Base-by-base conservation (phyloP, 1,140 invertebrate genomes). In the Tetranychus urticae region DNA sequence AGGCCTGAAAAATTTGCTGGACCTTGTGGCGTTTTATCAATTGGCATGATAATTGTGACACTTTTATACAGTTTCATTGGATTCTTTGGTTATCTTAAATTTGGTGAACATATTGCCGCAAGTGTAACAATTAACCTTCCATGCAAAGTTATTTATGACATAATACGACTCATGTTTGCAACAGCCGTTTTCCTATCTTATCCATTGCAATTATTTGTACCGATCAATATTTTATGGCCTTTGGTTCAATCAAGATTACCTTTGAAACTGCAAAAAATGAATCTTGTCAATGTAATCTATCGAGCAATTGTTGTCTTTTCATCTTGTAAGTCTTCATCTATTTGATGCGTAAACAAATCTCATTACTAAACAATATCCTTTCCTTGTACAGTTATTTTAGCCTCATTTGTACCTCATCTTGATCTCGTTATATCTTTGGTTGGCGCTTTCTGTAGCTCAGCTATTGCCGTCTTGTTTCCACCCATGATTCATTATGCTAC, bases 81-180 rank as follows among this genome's bases (percentile, higher is more conserved):
- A 54, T 90, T 89, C 72, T 90, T 86, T 74, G 88, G 87, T n/a
- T 90, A 89, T 70, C 73, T 90, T 33, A 85, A 85, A 68, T 90
- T 86, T 73, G 86, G 86, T 2, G 81, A 86, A 47, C 70, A 72
- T 62, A 80, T 84, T 2, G 71, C 77, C 63, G 86, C 84, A 23
- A 88, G 84, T 71, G 83, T 91, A 56, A 90, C 87, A 3, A 72
- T 89, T 1, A 85, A 89, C 72, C 72, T 90, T 56, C 84, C 84
- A 2, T n/a, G 8, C 3, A 72, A 74, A 42, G 79, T 81, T 83
- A 76, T 88, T 64, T 85, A 85, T 36, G 79, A 87, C 70, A 77
- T 79, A 63, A 85, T 88, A 3, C 77, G 83, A 57, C 69, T 85
- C 10, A 80, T 82, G 67, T 88, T 89, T 83, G 83, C 84, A 0